phyloP scores from a whole-genome alignment of 2,113 vertebrate species.

The Taurulus bubalis region DNA sequence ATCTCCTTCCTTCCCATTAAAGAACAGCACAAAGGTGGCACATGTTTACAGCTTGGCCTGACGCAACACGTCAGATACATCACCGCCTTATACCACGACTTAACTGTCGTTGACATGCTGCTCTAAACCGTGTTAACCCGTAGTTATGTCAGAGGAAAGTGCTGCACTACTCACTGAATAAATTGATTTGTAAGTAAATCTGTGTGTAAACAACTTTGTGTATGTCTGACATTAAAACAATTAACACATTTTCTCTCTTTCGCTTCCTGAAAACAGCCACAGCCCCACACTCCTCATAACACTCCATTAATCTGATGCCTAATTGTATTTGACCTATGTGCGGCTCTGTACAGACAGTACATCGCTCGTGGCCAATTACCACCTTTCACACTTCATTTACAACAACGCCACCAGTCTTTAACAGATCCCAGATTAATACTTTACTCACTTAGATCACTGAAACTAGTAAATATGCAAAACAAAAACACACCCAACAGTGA shows the following conservation, averaged over 20 bases:
- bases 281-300: slow-evolving; percentile 31
- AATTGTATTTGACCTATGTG: slow-evolving; percentile 70
- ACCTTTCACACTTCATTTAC: slow-evolving; percentile 67
- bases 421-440: slow-evolving; percentile 49
- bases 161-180: neutral
- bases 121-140: neutral
- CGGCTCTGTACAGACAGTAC: slow-evolving; percentile 37
- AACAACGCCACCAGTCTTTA: slow-evolving; percentile 20
- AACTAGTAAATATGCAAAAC: slow-evolving; percentile 29
- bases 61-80: neutral
- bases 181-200: neutral
- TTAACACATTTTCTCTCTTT: slow-evolving; percentile 6
- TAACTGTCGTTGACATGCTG: neutral
- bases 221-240: slow-evolving; percentile 20
- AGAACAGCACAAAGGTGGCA: slow-evolving; percentile 41
- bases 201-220: slow-evolving; percentile 12
- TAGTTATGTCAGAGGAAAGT: neutral
- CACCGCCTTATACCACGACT: neutral
- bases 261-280: neutral
- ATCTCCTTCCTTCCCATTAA: slow-evolving; percentile 22
- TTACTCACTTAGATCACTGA: slow-evolving; percentile 25
- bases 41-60: slow-evolving; percentile 12
- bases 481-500: neutral
- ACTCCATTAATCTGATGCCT: slow-evolving; percentile 69
- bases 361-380: slow-evolving; percentile 54